phyloP scores from a whole-genome alignment of 2,113 vertebrate genomes.

The Bucco capensis region DNA sequence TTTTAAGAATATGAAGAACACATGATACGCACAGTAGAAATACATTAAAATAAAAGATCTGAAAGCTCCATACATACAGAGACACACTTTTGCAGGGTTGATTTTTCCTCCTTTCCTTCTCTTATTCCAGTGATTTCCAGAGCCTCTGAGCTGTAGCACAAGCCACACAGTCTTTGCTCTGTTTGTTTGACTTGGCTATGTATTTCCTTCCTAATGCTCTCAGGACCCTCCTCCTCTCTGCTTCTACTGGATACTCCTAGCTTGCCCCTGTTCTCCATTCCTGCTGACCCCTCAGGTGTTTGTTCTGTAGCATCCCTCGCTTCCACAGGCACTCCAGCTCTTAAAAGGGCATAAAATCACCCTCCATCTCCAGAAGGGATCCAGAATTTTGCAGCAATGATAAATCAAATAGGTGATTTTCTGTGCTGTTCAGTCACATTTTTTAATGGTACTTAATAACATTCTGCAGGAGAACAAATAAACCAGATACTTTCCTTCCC shows the following conservation, averaged over 20 bases:
- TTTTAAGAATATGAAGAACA: not conserved
- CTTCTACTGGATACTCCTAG: not conserved
- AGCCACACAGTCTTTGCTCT: not conserved
- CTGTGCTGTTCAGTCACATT: not conserved
- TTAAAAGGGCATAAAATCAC: not conserved
- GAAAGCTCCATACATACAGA: not conserved
- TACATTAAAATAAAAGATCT: not conserved
- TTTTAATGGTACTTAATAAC: not conserved
- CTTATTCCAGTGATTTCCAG: not conserved
- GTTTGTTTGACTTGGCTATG: not conserved
- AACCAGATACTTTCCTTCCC: not conserved
- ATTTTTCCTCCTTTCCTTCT: not conserved
- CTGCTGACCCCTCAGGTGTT: rapidly evolving
- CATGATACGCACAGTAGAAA: not conserved
- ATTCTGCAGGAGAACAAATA: not conserved
- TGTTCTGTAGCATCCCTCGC: not conserved
- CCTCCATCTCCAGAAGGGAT: not conserved
- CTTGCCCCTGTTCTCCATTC: not conserved
- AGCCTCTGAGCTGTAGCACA: not conserved
- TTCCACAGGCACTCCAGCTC: not conserved
- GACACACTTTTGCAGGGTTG: not conserved
- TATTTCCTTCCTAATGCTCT: not conserved
- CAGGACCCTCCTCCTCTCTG: not conserved
- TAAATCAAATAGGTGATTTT: not conserved
- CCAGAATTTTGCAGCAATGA: not conserved